These are phyloP conservation scores for Torymus auratus DNA, from an alignment of 2,888 invertebrate genomes.

Conservation along the genomic window DNA sequence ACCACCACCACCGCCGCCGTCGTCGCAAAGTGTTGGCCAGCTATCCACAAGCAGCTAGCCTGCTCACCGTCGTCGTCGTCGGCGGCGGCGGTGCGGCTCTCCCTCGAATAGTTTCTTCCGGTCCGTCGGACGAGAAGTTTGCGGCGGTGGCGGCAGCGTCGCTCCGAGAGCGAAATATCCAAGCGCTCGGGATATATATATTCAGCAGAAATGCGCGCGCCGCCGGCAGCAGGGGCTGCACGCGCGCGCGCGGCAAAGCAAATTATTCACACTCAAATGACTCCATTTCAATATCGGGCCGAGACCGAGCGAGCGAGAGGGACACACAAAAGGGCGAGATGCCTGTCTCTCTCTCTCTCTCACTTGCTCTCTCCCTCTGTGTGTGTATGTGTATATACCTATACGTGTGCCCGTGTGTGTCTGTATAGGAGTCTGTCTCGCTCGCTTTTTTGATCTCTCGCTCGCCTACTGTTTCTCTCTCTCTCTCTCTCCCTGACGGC, in stretches of 20 bases:
- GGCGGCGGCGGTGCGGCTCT: neutral
- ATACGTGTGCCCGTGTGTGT: constrained; percentile 62
- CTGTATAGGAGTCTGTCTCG: constrained; percentile 30
- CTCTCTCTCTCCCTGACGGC: constrained; percentile 21
- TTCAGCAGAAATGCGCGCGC: constrained; percentile 45
- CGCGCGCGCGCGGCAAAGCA: constrained; percentile 78
- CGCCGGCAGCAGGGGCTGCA: constrained; percentile 26
- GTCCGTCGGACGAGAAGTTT: constrained; percentile 57
- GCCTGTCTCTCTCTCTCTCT: constrained; percentile 70
- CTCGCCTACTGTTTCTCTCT: constrained; percentile 46
- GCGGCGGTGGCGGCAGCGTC: constrained; percentile 59
- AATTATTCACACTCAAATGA: constrained; percentile 85
- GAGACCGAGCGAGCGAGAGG: constrained; percentile 59
- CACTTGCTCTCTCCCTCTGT: constrained; percentile 51
- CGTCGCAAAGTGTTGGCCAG: constrained; percentile 12
- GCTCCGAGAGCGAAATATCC: neutral
- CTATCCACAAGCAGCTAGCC: neutral
- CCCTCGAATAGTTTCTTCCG: constrained; percentile 56
- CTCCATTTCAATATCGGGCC: constrained; percentile 83
- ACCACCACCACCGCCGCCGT: too few relatives aligned
- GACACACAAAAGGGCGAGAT: constrained; percentile 79
- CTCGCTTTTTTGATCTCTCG: constrained; percentile 54
- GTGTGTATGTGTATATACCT: constrained; percentile 61
- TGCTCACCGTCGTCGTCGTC: neutral
- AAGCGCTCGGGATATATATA: constrained; percentile 1